Conservation (phyloP, 1,140 invertebrate genomes). For the Kradibia gibbosae region DNA sequence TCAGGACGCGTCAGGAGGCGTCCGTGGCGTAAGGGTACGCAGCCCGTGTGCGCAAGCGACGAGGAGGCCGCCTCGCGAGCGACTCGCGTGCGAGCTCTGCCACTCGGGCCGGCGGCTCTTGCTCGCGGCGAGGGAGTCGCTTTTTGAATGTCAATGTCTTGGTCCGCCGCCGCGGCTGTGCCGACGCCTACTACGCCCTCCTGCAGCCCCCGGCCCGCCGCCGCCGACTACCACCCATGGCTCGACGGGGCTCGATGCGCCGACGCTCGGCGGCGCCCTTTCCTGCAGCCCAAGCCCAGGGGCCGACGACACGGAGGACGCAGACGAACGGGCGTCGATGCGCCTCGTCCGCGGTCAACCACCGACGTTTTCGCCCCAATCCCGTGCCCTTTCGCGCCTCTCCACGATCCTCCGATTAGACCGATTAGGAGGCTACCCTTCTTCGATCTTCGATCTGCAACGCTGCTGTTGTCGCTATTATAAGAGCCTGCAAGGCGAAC, state of each 20-base stretch:
- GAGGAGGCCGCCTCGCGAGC: constrained; percentile 28
- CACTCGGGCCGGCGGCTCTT: neutral
- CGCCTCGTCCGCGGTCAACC: constrained; percentile 5
- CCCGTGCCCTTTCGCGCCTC: neutral
- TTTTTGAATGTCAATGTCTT: constrained; percentile 71
- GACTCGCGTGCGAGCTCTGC: constrained; percentile 42
- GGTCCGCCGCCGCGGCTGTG: constrained; percentile 50
- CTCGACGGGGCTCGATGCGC: neutral
- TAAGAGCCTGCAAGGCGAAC: too few species aligned
- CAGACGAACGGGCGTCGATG: constrained; percentile 15
- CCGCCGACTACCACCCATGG: neutral
- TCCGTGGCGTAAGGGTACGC: too few species aligned
- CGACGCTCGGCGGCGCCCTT: neutral
- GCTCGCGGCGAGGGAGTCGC: constrained; percentile 51
- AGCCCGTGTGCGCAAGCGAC: too few species aligned
- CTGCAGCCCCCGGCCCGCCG: neutral
- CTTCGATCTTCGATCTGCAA: too few species aligned
- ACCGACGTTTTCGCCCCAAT: neutral
- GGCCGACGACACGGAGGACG: neutral
- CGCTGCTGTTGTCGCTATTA: too few species aligned
- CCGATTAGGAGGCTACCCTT: too few species aligned
- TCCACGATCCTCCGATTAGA: neutral
- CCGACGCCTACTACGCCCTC: constrained; percentile 10
- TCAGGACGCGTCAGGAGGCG: neutral
- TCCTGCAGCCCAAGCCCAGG: neutral